Evolutionary conservation across 1,140 invertebrate species (phyloP).

Genomic region (Pseudomyrmex sp.): DNA sequence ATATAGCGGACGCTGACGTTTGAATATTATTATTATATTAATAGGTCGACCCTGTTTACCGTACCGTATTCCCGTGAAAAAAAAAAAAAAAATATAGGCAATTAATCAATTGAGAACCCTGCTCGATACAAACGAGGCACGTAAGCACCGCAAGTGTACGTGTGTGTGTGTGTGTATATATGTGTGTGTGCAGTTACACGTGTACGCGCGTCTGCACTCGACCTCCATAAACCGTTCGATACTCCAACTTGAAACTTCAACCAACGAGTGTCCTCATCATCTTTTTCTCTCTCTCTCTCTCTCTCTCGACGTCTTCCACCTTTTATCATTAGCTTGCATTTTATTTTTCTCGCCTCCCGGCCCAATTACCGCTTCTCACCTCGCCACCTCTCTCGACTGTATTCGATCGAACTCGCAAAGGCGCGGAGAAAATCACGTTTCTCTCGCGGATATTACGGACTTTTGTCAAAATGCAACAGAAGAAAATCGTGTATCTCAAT

Average conservation of each 20-base stretch:
- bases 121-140: too few species aligned
- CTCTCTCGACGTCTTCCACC: slow-evolving; percentile 6
- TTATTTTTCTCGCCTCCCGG: slow-evolving; percentile 5
- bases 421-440: too few species aligned
- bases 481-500: neutral
- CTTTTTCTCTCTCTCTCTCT: too few species aligned
- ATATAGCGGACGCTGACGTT: neutral
- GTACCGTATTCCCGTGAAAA: neutral
- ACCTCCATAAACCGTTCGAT: slow-evolving; percentile 73
- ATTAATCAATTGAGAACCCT: neutral
- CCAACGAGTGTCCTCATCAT: slow-evolving; percentile 45
- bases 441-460: too few species aligned
- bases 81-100: neutral
- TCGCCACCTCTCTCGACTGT: neutral
- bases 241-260: slow-evolving; percentile 66
- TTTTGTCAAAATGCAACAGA: neutral
- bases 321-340: slow-evolving; percentile 43
- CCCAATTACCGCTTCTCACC: slow-evolving; percentile 23
- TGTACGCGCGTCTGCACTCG: slow-evolving; percentile 61
- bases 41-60: neutral
- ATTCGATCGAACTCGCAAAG: neutral
- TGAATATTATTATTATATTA: neutral
- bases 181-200: neutral
- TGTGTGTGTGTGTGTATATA: neutral
- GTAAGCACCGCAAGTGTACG: neutral